Evolutionary conservation across 1,140 invertebrate genomes (phyloP).

Genomic region (Zeugodacus cucurbitae): DNA sequence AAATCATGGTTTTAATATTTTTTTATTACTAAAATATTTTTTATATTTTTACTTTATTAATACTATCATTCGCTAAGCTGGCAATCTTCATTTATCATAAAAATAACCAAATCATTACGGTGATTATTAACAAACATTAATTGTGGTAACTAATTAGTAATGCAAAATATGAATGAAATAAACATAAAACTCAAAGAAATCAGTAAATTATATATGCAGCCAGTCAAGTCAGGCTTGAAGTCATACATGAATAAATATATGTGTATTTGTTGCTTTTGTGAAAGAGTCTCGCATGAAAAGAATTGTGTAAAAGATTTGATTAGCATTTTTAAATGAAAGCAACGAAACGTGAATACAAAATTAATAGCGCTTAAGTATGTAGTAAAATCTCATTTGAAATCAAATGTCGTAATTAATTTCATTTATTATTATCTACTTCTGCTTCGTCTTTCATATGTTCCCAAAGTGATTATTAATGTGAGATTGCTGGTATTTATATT

Average conservation of each 20-base stretch:
- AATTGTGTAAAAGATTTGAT: neutral
- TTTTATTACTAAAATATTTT: neutral
- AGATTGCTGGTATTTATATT: neutral
- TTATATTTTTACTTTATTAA: too few relatives aligned
- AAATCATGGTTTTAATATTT: neutral
- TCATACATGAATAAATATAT: neutral
- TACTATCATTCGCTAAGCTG: neutral
- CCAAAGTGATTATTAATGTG: neutral
- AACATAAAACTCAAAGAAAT: neutral
- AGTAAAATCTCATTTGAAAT: neutral
- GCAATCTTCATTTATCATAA: neutral
- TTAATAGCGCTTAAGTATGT: neutral
- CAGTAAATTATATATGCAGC: neutral
- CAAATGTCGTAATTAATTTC: constrained; percentile 19
- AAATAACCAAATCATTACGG: neutral
- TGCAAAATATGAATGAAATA: constrained; percentile 31
- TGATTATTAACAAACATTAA: neutral
- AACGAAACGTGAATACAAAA: constrained; percentile 21
- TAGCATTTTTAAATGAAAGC: constrained; percentile 18
- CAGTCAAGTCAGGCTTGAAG: neutral
- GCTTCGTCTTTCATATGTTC: neutral
- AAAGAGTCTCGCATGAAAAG: neutral
- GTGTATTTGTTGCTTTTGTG: neutral
- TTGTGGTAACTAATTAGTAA: neutral
- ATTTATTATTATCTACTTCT: neutral